Conservation (phyloP, 1,140 invertebrate genomes). For the Rhagoletis pomonella region DNA sequence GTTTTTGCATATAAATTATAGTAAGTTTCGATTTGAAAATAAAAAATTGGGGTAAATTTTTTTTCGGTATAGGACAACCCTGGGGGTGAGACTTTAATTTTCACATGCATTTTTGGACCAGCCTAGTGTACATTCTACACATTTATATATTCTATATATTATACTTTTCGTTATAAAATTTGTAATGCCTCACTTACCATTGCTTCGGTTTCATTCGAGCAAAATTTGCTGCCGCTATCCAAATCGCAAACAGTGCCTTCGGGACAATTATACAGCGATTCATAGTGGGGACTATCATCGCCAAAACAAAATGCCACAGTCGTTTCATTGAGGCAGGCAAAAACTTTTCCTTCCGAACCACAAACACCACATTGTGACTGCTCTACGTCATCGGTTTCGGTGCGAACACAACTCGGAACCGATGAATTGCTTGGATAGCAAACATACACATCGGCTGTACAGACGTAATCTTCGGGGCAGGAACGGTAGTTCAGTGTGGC, state of each 20-base stretch:
- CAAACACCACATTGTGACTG: neutral
- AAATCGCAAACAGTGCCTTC: conserved; percentile 38
- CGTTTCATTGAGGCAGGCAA: conserved; percentile 25
- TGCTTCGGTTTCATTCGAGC: neutral
- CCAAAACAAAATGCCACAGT: conserved; percentile 38
- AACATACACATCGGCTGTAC: neutral
- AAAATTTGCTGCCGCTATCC: conserved; percentile 11
- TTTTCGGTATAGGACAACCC: too few relatives aligned
- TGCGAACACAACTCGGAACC: neutral
- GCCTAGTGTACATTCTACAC: too few relatives aligned
- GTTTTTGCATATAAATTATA: too few relatives aligned
- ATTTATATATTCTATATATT: too few relatives aligned
- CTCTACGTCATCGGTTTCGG: too few relatives aligned
- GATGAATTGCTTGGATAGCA: neutral
- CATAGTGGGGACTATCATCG: neutral
- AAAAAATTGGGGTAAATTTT: too few relatives aligned
- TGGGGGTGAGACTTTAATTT: too few relatives aligned
- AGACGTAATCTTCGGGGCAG: conserved; percentile 12
- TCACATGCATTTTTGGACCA: too few relatives aligned
- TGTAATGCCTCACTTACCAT: neutral
- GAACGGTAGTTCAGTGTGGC: neutral
- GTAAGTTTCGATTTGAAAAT: too few relatives aligned
- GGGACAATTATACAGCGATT: conserved; percentile 4
- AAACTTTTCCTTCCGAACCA: neutral
- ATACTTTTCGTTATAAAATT: too few relatives aligned